A percentile compares a stretch with the other conserved stretches of the same genome.
phyloP scores from a whole-genome alignment of 2,113 vertebrate genomes.

The Protobothrops flavoviridis region DNA sequence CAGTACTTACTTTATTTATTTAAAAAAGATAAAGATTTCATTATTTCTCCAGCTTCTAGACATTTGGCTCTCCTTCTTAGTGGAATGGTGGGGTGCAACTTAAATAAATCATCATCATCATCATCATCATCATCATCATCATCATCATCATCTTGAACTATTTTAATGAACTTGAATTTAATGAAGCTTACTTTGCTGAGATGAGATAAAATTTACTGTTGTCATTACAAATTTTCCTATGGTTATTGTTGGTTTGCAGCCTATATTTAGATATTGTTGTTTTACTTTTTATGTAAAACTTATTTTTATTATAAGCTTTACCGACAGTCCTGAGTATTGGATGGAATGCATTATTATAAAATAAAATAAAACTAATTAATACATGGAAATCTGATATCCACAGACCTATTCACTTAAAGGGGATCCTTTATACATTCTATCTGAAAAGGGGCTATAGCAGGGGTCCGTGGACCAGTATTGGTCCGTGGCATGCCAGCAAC shows the following conservation, averaged over 20 bases:
- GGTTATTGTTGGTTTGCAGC: neutral
- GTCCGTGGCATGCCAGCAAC: too few species aligned
- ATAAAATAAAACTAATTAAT: neutral
- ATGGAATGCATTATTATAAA: neutral
- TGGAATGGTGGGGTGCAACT: neutral
- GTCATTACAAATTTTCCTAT: neutral
- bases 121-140: neutral
- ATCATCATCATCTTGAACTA: neutral
- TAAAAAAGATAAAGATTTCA: neutral
- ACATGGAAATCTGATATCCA: neutral
- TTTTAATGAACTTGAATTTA: neutral
- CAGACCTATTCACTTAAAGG: neutral
- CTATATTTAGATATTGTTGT: neutral
- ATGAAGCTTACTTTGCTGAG: neutral
- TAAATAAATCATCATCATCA: neutral
- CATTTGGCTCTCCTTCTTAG: neutral
- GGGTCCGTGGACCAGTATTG: too few species aligned
- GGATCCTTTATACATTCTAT: neutral
- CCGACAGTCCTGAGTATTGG: neutral
- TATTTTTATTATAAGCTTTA: neutral
- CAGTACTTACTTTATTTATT: neutral
- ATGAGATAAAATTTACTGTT: neutral
- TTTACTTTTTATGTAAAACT: neutral
- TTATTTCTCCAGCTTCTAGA: neutral
- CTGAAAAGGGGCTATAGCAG: neutral